phyloP scores from a whole-genome alignment of 2,888 invertebrate species.

The Agrochola lychnidis region DNA sequence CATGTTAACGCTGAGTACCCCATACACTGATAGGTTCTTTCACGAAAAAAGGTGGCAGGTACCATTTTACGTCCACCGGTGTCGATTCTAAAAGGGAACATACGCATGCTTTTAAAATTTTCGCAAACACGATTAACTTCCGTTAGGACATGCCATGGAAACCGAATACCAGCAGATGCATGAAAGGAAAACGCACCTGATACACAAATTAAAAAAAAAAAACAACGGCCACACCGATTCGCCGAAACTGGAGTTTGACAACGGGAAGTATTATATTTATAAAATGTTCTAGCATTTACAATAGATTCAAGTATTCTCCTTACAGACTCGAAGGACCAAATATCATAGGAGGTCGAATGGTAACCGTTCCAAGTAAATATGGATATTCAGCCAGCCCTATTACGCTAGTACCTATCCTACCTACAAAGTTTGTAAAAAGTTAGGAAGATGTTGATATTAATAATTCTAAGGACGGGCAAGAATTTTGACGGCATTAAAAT shows the following conservation, averaged over 20 bases:
- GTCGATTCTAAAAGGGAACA: neutral
- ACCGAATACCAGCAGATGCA: neutral
- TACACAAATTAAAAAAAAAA: neutral
- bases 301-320: neutral
- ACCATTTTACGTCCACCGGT: too few species aligned
- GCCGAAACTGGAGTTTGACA: neutral
- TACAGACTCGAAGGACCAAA: neutral
- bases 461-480: neutral
- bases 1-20: neutral
- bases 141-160: neutral
- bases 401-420: neutral
- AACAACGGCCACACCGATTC: neutral
- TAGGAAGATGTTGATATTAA: neutral
- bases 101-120: slow-evolving; percentile 13
- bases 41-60: neutral
- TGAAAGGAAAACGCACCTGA: neutral
- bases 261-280: too few species aligned
- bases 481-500: neutral
- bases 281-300: neutral
- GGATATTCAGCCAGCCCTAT: neutral
- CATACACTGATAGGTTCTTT: too few species aligned
- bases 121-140: slow-evolving; percentile 8
- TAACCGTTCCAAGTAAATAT: neutral
- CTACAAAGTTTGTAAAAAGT: too few species aligned
- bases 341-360: neutral